Evolutionary conservation across 2,797 vertebrate species (phyloP).

Genomic region (Cryptoblepharus egeriae): DNA sequence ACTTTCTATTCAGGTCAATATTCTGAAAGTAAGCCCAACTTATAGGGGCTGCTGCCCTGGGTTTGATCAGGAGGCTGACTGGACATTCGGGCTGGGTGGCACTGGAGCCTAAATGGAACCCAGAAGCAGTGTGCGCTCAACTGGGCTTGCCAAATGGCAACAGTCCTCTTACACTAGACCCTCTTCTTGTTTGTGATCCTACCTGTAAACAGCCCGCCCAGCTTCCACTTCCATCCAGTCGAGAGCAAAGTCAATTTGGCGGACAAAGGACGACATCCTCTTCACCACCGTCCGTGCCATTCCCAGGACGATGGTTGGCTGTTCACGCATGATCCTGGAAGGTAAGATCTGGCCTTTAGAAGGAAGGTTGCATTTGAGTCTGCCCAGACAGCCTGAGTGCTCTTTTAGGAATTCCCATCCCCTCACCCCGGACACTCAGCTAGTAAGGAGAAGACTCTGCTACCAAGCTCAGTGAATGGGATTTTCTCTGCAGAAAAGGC

Average conservation of each 20-base stretch:
- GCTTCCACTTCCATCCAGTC: conserved; percentile 98
- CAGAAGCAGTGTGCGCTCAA: too few relatives aligned
- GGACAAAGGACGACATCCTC: conserved; percentile 90
- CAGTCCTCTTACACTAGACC: neutral
- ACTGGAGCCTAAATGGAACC: too few relatives aligned
- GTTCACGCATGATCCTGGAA: conserved; percentile 90
- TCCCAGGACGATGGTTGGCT: conserved; percentile 87
- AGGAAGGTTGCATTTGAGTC: neutral
- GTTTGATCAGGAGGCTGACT: too few relatives aligned
- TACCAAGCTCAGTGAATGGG: neutral
- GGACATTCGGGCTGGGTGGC: too few relatives aligned
- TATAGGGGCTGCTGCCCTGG: too few relatives aligned
- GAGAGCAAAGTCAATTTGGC: conserved; percentile 94
- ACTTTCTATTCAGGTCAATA: too few relatives aligned
- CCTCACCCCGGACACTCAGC: neutral
- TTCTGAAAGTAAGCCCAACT: neutral
- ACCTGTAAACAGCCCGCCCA: conserved; percentile 92
- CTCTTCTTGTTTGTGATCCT: neutral
- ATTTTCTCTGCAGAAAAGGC: too few relatives aligned
- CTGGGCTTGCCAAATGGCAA: neutral
- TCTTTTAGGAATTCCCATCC: too few relatives aligned
- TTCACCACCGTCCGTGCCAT: conserved; percentile 91
- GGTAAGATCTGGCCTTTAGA: neutral
- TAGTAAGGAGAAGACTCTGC: too few relatives aligned
- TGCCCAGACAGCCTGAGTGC: neutral